These are phyloP conservation scores for Harpalus rufipes DNA, from an alignment of 2,888 invertebrate species.

Conservation along the genomic window DNA sequence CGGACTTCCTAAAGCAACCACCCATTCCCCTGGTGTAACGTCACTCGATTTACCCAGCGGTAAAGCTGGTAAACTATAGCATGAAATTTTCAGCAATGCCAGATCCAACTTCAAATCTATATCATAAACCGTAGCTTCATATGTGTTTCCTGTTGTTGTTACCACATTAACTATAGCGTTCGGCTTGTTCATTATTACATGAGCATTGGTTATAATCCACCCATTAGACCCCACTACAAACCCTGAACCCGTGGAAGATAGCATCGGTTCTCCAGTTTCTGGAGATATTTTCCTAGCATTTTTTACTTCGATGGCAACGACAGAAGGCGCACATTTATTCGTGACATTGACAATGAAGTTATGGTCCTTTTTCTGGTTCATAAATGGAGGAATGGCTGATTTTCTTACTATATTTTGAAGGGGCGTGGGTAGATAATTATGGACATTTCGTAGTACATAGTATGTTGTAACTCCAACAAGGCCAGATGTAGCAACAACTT, in stretches of 20 bases:
- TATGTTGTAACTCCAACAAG: background rate
- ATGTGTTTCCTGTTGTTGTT: conserved; percentile 78
- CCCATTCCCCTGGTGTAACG: conserved; percentile 93
- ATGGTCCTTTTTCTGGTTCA: conserved; percentile 75
- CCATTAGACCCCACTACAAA: conserved; percentile 93
- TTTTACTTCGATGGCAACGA: conserved; percentile 94
- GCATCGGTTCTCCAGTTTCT: conserved; percentile 83
- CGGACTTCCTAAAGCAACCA: conserved; percentile 96
- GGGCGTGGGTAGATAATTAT: background rate
- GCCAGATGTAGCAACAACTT: background rate
- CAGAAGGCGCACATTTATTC: conserved; percentile 88
- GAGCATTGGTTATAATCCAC: conserved; percentile 95
- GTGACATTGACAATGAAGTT: conserved; percentile 96
- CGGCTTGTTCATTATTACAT: conserved; percentile 91
- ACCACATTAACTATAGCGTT: conserved; percentile 84
- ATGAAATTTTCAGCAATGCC: conserved; percentile 90
- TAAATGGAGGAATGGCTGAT: background rate
- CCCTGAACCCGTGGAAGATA: conserved; percentile 92
- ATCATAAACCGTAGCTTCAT: conserved; percentile 86
- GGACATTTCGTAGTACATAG: background rate
- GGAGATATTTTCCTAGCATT: conserved; percentile 85
- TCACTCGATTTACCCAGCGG: conserved; percentile 87
- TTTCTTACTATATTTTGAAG: background rate
- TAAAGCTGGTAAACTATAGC: conserved; percentile 86
- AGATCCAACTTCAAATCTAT: conserved; percentile 92